Conservation (phyloP, 2,888 invertebrate genomes). For the Hypena proboscidalis region DNA sequence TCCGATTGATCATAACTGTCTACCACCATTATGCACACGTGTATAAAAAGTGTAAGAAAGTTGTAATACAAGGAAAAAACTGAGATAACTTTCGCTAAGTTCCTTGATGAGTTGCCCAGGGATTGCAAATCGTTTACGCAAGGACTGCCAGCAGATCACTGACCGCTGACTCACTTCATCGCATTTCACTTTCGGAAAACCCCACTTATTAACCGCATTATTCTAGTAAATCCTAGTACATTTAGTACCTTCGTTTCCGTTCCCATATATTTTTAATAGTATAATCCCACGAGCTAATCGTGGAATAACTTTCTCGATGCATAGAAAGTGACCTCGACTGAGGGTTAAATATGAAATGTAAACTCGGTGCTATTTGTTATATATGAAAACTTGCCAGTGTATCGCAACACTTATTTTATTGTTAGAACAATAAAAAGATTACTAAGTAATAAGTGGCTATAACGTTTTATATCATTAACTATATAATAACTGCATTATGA, state of each 20-base stretch:
- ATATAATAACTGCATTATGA: too few species aligned
- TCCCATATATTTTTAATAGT: slow-evolving; percentile 18
- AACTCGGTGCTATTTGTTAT: slow-evolving; percentile 32
- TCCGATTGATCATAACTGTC: too few species aligned
- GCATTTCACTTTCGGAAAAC: slow-evolving; percentile 66
- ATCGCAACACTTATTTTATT: background rate
- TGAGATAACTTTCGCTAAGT: slow-evolving; percentile 54
- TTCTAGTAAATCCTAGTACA: slow-evolving; percentile 16
- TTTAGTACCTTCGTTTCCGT: slow-evolving; percentile 1
- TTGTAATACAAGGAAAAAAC: slow-evolving; percentile 27
- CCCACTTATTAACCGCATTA: slow-evolving; percentile 35
- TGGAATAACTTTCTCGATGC: slow-evolving; percentile 41
- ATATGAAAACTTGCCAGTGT: slow-evolving; percentile 16
- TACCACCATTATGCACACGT: too few species aligned
- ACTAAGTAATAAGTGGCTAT: too few species aligned
- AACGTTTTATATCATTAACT: too few species aligned
- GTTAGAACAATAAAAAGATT: background rate
- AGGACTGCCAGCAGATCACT: slow-evolving; percentile 47
- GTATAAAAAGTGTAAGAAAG: slow-evolving; percentile 32
- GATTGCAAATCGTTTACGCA: slow-evolving; percentile 35
- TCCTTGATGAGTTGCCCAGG: slow-evolving; percentile 43
- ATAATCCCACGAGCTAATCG: slow-evolving; percentile 36
- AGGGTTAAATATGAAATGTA: slow-evolving; percentile 46
- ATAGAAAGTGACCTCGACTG: slow-evolving; percentile 48
- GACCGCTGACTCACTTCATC: slow-evolving; percentile 53